These are phyloP conservation scores for Lethrus apterus DNA, from an alignment of 1,140 invertebrate genomes.

Conservation along the genomic window DNA sequence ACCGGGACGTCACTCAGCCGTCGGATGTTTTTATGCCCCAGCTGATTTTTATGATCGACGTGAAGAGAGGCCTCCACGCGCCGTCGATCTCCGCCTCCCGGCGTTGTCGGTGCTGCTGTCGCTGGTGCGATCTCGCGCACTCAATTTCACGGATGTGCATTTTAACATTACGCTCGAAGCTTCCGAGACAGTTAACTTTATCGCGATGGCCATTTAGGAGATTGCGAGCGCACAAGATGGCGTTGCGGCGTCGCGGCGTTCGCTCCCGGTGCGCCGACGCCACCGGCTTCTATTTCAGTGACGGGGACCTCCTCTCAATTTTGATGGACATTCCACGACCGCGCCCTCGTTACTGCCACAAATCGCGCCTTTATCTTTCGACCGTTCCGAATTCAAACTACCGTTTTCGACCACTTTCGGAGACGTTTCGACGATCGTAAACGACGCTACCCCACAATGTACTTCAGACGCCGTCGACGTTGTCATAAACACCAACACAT, in stretches of 20 bases:
- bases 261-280: conserved; percentile 30
- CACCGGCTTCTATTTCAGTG: conserved; percentile 14
- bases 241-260: conserved; percentile 34
- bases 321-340: conserved; percentile 41
- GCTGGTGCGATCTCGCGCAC: conserved; percentile 20
- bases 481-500: no score
- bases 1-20: conserved; percentile 23
- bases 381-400: conserved; percentile 16
- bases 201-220: conserved; percentile 38
- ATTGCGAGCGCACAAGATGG: conserved; percentile 38
- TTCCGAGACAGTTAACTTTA: conserved; percentile 25
- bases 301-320: conserved; percentile 37
- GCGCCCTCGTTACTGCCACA: conserved; percentile 39
- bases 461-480: no score
- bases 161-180: conserved; percentile 29
- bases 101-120: conserved; percentile 2
- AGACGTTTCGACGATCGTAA: no score
- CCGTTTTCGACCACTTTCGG: conserved; percentile 4
- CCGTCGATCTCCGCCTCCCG: no score
- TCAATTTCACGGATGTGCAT: conserved; percentile 31
- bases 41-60: conserved; percentile 27
- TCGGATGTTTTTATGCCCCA: conserved; percentile 27
- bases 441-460: no score
- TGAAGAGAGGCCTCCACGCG: conserved; percentile 10
- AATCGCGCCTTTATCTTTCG: conserved; percentile 35